Evolutionary conservation across 2,888 invertebrate genomes (phyloP), one percentile per base, ranked within the genome.

Genomic region (Cataglyphis livida): DNA sequence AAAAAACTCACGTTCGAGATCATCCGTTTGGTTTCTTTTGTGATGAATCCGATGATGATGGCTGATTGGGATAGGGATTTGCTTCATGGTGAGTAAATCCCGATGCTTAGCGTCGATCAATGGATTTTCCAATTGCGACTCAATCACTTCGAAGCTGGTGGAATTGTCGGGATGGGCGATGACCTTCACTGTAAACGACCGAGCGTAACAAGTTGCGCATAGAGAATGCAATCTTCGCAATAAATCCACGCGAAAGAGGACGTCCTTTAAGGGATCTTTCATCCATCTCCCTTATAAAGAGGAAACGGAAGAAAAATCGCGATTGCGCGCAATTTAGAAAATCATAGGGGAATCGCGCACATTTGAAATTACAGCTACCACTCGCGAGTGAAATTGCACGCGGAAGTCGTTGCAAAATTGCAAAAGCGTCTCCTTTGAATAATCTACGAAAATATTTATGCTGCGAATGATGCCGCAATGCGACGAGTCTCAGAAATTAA

Each of bases 161-260:
- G 95, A 95, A 94, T 96, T 95, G 94, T 96, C 95, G 91, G 95
- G 95, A 93, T 96, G 95, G 93, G 96, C 95, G 94, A 96, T 95
- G 95, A 96, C 95, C 95, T 95, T 95, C 95, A 96, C 96, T 96
- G 95, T 94, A 95, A 96, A 95, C 94, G 84, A 84, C 84, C 86
- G 84, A 85, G 84, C 78, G 85, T 88, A 85, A 84, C 93, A 71
- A 79, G 78, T 79, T 79, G 73, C 59, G 73, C 73, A 68, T 48
- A 79, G 44, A 18, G 35, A 73, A 21, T 44, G 44, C 59, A 44
- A 66, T 66, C 41, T 54, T 71, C 25, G 44, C 54, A 12, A 71
- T 44, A 79, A 73, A 73, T 59, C 73, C 73, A 73, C 71, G 12
- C 32, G n/a, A 18, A 35, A 10, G 3, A 44, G 25, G 7, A 51